Percentiles rank a stretch among this genome's conserved stretches.
Conservation (phyloP, 2,888 invertebrate genomes). For the Lasiommata megera region DNA sequence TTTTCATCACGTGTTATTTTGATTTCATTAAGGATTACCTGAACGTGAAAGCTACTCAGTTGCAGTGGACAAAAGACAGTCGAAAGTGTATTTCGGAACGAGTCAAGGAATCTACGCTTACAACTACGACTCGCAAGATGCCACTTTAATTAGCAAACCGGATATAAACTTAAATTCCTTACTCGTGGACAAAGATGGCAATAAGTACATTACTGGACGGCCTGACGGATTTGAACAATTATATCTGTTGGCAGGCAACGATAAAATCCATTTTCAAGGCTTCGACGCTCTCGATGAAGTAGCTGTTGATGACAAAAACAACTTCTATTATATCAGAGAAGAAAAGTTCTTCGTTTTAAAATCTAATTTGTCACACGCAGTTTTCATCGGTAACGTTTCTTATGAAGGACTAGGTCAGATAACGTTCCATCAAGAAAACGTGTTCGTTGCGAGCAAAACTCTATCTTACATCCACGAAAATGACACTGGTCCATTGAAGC, state of each 20-base stretch:
- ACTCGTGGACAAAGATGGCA: slow-evolving; percentile 62
- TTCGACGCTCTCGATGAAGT: slow-evolving; percentile 59
- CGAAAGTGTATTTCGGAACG: slow-evolving; percentile 63
- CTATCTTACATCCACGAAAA: slow-evolving; percentile 60
- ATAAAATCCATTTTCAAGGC: slow-evolving; percentile 51
- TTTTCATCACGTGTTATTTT: background rate
- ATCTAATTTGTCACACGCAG: slow-evolving; percentile 44
- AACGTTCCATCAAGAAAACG: slow-evolving; percentile 51
- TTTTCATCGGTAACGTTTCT: slow-evolving; percentile 50
- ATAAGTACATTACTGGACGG: slow-evolving; percentile 60
- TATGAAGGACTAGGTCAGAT: slow-evolving; percentile 64
- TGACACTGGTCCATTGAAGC: slow-evolving; percentile 49
- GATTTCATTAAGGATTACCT: slow-evolving; percentile 51
- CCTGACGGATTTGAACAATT: slow-evolving; percentile 59
- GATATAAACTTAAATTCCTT: slow-evolving; percentile 56
- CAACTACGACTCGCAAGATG: slow-evolving; percentile 51
- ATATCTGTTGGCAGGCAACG: slow-evolving; percentile 53
- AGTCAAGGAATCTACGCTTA: slow-evolving; percentile 59
- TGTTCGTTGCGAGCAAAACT: slow-evolving; percentile 58
- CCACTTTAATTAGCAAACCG: slow-evolving; percentile 46
- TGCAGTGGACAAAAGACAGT: slow-evolving; percentile 56
- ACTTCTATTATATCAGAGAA: slow-evolving; percentile 62
- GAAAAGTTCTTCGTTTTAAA: slow-evolving; percentile 57
- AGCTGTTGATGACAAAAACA: slow-evolving; percentile 60
- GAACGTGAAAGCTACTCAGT: slow-evolving; percentile 60